Evolutionary conservation across 2,113 vertebrate genomes (phyloP).

Genomic region (Microtus ochrogaster): DNA sequence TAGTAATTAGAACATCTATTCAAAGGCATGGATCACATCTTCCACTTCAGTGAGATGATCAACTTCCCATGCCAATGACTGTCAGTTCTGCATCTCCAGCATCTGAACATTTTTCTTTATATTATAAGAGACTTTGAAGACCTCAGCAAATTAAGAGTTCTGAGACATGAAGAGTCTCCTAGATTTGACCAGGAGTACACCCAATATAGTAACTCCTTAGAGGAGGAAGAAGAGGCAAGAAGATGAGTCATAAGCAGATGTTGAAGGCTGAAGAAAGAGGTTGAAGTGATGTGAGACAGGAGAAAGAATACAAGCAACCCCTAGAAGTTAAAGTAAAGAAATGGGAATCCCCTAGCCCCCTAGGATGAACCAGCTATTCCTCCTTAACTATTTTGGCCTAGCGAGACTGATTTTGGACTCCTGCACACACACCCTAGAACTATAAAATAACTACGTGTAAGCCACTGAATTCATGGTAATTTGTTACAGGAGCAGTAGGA

Average conservation of each 20-base stretch:
- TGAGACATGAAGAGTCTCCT: not conserved
- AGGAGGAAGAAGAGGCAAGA: not conserved
- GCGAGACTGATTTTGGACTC: slow-evolving; percentile 24
- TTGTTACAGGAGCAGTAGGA: slow-evolving; percentile 12
- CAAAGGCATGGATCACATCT: not conserved
- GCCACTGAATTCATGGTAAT: slow-evolving; percentile 1
- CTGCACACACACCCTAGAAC: not conserved
- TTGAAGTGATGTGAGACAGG: not conserved
- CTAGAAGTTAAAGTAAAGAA: not conserved
- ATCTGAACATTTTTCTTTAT: not conserved
- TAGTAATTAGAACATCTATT: not conserved
- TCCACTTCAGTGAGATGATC: not conserved
- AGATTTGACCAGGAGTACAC: not conserved
- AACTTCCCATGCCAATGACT: not conserved
- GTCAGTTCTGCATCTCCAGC: not conserved
- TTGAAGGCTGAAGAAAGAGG: not conserved
- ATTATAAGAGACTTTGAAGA: not conserved
- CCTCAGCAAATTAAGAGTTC: slow-evolving; percentile 14
- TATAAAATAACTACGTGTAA: slow-evolving; percentile 21
- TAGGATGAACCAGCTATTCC: not conserved
- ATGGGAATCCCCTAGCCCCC: not conserved
- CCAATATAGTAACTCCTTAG: not conserved
- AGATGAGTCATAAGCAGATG: not conserved
- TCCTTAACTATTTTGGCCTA: not conserved
- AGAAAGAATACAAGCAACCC: not conserved